phyloP scores from a whole-genome alignment of 2,888 invertebrate species.

The Phaedon cochleariae region DNA sequence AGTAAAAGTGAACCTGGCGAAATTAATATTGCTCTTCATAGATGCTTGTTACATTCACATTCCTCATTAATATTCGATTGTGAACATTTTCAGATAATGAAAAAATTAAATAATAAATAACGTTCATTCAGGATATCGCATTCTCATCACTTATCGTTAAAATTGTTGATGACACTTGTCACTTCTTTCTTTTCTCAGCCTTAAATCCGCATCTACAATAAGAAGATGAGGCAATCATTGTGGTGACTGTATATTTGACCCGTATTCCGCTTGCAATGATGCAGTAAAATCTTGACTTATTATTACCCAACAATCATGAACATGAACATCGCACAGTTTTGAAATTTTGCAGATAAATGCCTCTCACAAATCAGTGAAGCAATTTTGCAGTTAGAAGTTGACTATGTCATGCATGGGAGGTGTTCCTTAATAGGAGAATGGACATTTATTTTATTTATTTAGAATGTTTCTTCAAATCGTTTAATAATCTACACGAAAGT shows the following conservation, averaged over 20 bases:
- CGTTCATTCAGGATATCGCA: no score
- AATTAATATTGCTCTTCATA: background rate
- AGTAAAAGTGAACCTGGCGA: background rate
- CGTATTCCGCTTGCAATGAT: background rate
- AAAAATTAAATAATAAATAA: no score
- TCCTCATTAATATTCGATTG: no score
- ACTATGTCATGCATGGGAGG: background rate
- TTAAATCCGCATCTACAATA: background rate
- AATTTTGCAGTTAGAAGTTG: constrained; percentile 8
- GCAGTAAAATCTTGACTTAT: constrained; percentile 5
- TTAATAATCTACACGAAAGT: background rate
- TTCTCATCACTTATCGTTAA: no score
- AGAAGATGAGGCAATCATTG: background rate
- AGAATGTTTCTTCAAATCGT: background rate
- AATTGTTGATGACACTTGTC: no score
- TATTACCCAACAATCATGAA: constrained; percentile 9
- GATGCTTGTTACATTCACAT: background rate
- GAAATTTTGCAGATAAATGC: background rate
- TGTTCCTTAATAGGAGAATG: constrained; percentile 9
- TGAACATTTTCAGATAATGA: no score
- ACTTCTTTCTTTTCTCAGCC: background rate
- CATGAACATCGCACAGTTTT: constrained; percentile 1
- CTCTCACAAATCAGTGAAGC: constrained; percentile 16
- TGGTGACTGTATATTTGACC: constrained; percentile 3
- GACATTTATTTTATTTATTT: constrained; percentile 4